phyloP scores from a whole-genome alignment of 2,797 vertebrate genomes.

The Mycteria americana region DNA sequence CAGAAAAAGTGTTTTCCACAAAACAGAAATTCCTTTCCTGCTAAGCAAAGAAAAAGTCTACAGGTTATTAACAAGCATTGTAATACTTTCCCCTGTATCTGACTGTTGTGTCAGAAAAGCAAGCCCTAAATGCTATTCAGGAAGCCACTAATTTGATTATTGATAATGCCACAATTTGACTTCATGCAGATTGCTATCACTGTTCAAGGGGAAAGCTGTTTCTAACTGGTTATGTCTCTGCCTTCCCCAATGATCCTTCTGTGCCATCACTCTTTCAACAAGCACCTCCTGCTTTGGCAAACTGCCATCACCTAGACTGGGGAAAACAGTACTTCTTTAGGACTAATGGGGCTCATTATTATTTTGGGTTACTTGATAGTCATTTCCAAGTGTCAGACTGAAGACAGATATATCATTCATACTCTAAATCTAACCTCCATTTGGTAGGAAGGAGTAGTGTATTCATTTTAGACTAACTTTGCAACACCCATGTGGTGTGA shows the following conservation, averaged over 20 bases:
- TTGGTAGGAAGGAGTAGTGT: neutral
- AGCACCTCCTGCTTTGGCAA: neutral
- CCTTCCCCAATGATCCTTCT: neutral
- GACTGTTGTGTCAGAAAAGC: neutral
- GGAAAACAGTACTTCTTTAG: neutral
- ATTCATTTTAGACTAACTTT: neutral
- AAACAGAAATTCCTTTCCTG: neutral
- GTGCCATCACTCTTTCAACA: neutral
- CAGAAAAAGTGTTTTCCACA: neutral
- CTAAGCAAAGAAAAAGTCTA: neutral
- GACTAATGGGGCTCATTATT: neutral
- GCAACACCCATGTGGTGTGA: neutral
- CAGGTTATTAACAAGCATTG: neutral
- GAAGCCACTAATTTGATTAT: neutral
- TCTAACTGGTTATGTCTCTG: neutral
- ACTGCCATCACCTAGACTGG: no score
- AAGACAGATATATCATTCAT: neutral
- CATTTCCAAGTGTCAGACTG: neutral
- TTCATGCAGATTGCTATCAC: neutral
- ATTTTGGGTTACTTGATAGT: neutral
- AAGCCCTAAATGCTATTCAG: neutral
- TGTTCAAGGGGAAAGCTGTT: neutral
- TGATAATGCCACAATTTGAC: neutral
- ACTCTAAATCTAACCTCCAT: neutral
- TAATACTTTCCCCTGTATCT: neutral